A percentile compares a stretch with the other conserved stretches of the same genome.
These are phyloP conservation scores for Eupithecia subfuscata DNA, from an alignment of 2,888 invertebrate species.

Conservation along the genomic window DNA sequence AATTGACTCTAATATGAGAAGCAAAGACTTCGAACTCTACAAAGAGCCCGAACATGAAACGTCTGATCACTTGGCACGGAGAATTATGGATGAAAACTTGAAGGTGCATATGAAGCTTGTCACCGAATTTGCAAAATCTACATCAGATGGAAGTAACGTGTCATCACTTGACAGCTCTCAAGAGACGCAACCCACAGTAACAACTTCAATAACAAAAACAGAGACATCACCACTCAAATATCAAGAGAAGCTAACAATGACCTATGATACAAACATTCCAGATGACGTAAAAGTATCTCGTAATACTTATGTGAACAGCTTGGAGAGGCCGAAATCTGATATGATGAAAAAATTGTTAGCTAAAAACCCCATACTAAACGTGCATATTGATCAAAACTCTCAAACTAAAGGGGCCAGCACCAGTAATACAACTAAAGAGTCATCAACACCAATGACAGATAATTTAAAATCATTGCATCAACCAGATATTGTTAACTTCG, in stretches of 20 bases:
- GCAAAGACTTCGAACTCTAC: constrained; percentile 59
- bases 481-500: constrained; percentile 80
- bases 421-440: constrained; percentile 65
- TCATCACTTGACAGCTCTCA: constrained; percentile 74
- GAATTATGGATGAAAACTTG: constrained; percentile 80
- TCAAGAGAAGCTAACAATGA: constrained; percentile 75
- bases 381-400: constrained; percentile 70
- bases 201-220: constrained; percentile 49
- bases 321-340: constrained; percentile 86
- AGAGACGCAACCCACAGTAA: constrained; percentile 54
- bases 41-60: constrained; percentile 71
- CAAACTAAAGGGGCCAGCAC: constrained; percentile 65
- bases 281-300: constrained; percentile 87
- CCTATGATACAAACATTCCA: constrained; percentile 85
- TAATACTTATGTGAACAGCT: constrained; percentile 83
- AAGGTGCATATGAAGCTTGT: constrained; percentile 79
- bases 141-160: constrained; percentile 76
- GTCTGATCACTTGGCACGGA: constrained; percentile 75
- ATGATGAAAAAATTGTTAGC: constrained; percentile 84
- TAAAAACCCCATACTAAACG: constrained; percentile 80
- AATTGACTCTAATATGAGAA: constrained; percentile 54
- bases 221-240: constrained; percentile 66
- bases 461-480: constrained; percentile 78
- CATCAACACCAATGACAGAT: constrained; percentile 65
- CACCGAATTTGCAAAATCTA: constrained; percentile 79